Base-by-base conservation (phyloP, 92 coral and sea anemone genomes). In the Ricordea florida region DNA sequence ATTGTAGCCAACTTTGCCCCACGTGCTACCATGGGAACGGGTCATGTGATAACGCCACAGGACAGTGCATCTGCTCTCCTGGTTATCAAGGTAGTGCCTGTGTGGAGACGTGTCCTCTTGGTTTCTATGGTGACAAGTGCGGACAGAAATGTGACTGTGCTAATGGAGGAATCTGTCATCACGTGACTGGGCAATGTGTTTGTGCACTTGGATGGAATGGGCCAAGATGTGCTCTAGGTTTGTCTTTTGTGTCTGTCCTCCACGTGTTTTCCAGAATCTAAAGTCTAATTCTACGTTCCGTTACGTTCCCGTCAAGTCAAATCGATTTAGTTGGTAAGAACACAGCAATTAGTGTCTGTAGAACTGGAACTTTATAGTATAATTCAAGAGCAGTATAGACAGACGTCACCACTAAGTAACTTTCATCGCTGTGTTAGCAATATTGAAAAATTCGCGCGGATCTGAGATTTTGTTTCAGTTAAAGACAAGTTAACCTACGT, bases 201-300 rank as follows among this genome's bases (percentile, higher is more conserved):
- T 91, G 97, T 57, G 40, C 44, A 17, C 75, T 87, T 0, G 97
- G 97, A 4, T 83, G 93, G 93, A 78, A 78, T 11, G 90, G 97
- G 48, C 3, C 32, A 17, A 77, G 31, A 26, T 91, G 97, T 58
- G 60, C 74, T 28, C 50, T 62, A 91, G 90, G 97, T 91, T 34
- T 5, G 13, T 26, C 66, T 6, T 16, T 25, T 7, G 5, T 15
- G 56, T 48, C 8, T n/a, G 6, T 48, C 22, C 56, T n/a, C 8
- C 5, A n/a, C 56, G 17, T 48, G 21, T 5, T 5, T 7, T 48
- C 8, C 5, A 38, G n/a, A 46, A 46, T n/a, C n/a, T n/a, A n/a
- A n/a, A n/a, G n/a, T n/a, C n/a, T n/a, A n/a, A n/a, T n/a, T n/a
- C n/a, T n/a, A n/a, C n/a, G n/a, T n/a, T n/a, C n/a, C n/a, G n/a